Conservation (phyloP, 2,113 vertebrate species). For the Ivindomyrus marchei region DNA sequence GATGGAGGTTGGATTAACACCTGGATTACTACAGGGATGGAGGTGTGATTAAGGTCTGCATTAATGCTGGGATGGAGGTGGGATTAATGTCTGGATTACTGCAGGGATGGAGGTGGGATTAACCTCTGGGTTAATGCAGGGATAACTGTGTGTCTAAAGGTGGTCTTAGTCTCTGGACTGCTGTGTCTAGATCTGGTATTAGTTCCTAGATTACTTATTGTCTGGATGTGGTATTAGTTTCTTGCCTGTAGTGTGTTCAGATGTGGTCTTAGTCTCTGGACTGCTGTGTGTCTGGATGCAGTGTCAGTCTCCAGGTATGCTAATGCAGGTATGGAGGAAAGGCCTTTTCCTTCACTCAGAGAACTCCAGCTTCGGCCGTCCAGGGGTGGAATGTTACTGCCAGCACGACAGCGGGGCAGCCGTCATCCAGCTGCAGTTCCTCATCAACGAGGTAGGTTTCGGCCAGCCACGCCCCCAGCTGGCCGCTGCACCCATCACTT, state of each 20-base stretch:
- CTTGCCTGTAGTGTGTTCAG: background rate
- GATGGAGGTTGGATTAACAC: background rate
- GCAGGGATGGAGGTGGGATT: background rate
- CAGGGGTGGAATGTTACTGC: constrained; percentile 95
- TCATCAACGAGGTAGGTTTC: constrained; percentile 76
- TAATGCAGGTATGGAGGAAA: background rate
- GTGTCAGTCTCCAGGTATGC: background rate
- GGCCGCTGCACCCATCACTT: too few relatives aligned
- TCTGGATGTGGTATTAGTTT: background rate
- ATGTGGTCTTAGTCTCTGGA: background rate
- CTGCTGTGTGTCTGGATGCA: background rate
- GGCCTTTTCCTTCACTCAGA: constrained; percentile 69
- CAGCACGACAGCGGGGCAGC: constrained; percentile 91
- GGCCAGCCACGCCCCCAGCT: background rate
- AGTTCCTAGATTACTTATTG: background rate
- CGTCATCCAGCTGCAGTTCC: constrained; percentile 96
- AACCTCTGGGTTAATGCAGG: background rate
- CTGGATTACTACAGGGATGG: background rate
- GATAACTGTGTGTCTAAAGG: background rate
- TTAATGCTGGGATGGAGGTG: background rate
- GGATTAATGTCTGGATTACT: background rate
- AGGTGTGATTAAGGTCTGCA: background rate
- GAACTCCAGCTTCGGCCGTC: constrained; percentile 82
- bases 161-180: background rate
- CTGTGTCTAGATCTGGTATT: background rate